Conservation (phyloP, 2,888 invertebrate species). For the Synanthedon myopaeformis region DNA sequence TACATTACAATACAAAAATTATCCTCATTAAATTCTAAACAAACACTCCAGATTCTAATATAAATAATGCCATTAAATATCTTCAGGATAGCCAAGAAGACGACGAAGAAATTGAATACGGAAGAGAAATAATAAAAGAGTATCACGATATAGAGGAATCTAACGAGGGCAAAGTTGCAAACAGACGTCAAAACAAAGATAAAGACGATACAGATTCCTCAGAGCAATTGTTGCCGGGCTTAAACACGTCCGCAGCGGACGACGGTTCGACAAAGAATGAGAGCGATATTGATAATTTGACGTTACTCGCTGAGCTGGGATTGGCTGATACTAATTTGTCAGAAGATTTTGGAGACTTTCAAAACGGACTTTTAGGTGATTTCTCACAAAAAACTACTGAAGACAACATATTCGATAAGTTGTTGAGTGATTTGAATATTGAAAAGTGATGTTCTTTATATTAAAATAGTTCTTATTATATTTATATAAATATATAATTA, state of each 20-base stretch:
- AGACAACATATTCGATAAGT: conserved; percentile 53
- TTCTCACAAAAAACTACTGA: conserved; percentile 23
- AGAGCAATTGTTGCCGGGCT: conserved; percentile 45
- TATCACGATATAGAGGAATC: conserved; percentile 57
- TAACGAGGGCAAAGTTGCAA: conserved; percentile 47
- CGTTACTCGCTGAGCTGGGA: conserved; percentile 69
- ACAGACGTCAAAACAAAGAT: conserved; percentile 44
- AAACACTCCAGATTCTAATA: background rate
- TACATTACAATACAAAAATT: too few relatives aligned
- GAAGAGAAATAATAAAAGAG: conserved; percentile 56
- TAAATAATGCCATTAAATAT: background rate
- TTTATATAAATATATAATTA: background rate
- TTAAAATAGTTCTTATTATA: conserved; percentile 1
- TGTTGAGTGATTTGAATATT: conserved; percentile 47
- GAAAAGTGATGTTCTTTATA: conserved; percentile 22
- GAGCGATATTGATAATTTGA: conserved; percentile 37
- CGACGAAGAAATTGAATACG: conserved; percentile 68
- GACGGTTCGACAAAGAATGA: conserved; percentile 9
- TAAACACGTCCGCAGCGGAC: conserved; percentile 22
- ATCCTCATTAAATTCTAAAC: too few relatives aligned
- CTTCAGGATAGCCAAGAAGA: conserved; percentile 60
- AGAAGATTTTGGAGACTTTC: conserved; percentile 54
- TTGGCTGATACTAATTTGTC: conserved; percentile 56
- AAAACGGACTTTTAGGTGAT: conserved; percentile 45
- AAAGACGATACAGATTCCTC: conserved; percentile 40